Conservation (phyloP, 2,888 invertebrate species). For the Eretmocerus hayati region DNA sequence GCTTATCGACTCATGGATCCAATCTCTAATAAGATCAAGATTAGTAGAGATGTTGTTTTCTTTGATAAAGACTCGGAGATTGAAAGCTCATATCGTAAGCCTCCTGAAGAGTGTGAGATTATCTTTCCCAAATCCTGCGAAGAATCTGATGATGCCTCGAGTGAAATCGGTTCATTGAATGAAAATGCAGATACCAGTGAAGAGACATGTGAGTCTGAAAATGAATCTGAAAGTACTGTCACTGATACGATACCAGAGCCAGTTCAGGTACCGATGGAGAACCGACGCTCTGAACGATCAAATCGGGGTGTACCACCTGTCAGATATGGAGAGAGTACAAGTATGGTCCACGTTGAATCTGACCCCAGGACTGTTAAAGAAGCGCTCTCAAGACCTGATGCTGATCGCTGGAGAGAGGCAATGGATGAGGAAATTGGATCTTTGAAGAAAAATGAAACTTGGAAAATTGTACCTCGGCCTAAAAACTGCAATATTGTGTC, state of each 20-base stretch:
- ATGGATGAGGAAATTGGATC: not conserved
- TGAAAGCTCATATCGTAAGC: not conserved
- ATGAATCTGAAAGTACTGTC: no score
- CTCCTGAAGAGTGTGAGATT: not conserved
- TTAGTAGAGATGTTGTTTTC: slow-evolving; percentile 23
- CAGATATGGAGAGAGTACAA: not conserved
- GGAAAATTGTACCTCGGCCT: not conserved
- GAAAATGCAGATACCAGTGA: not conserved
- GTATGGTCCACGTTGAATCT: not conserved
- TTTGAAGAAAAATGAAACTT: not conserved
- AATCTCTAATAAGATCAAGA: slow-evolving; percentile 13
- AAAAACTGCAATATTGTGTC: not conserved
- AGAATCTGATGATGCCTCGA: not conserved
- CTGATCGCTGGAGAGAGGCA: not conserved
- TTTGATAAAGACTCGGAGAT: not conserved
- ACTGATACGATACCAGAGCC: no score
- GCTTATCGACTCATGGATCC: slow-evolving; percentile 21
- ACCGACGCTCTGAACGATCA: not conserved
- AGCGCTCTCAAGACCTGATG: not conserved
- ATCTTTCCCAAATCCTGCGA: not conserved
- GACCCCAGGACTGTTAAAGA: not conserved
- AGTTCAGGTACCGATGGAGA: no score
- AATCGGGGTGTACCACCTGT: not conserved
- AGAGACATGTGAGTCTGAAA: not conserved
- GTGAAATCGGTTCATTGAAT: not conserved